phyloP scores from a whole-genome alignment of 2,113 vertebrate genomes.

The Notothenia rossii region DNA sequence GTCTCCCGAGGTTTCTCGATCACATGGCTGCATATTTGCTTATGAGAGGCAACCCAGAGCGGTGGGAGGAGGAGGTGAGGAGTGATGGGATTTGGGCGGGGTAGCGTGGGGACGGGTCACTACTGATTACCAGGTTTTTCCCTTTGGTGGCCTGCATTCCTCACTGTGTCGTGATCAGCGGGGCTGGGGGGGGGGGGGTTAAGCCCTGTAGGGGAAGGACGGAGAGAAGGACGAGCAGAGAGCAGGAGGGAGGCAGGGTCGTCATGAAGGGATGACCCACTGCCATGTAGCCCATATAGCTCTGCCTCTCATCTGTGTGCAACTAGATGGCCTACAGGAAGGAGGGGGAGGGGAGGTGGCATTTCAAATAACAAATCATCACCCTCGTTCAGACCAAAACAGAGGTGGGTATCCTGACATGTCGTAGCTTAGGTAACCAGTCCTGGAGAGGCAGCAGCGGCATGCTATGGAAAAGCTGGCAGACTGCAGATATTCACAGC shows the following conservation, averaged over 20 bases:
- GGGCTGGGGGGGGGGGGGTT: conserved; percentile 35
- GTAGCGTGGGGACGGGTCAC: conserved; percentile 37
- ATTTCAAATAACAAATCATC: conserved; percentile 4
- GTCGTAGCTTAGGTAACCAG: conserved; percentile 59
- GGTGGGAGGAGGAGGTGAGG: conserved; percentile 23
- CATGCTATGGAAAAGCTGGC: not conserved
- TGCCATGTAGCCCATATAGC: conserved; percentile 34
- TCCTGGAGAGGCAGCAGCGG: not conserved
- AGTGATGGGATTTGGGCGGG: conserved; percentile 47
- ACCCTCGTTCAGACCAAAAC: not conserved
- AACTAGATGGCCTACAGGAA: conserved; percentile 40
- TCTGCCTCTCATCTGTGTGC: conserved; percentile 24
- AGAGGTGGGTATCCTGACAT: conserved; percentile 21
- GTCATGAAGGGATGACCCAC: conserved; percentile 52
- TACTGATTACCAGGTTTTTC: conserved; percentile 57
- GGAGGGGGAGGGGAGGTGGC: conserved; percentile 32
- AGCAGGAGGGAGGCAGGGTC: conserved; percentile 21
- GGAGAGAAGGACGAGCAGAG: conserved; percentile 28
- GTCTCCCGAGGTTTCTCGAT: conserved; percentile 60
- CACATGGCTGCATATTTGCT: conserved; percentile 73
- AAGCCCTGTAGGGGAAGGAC: conserved; percentile 48
- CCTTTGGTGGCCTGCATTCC: conserved; percentile 69
- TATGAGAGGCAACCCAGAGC: conserved; percentile 40
- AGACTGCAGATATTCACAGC: not conserved
- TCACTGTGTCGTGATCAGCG: conserved; percentile 48